A percentile compares a stretch with the other conserved stretches of the same genome.
Conservation (phyloP, 2,888 invertebrate species). For the Drosophila barbarae region DNA sequence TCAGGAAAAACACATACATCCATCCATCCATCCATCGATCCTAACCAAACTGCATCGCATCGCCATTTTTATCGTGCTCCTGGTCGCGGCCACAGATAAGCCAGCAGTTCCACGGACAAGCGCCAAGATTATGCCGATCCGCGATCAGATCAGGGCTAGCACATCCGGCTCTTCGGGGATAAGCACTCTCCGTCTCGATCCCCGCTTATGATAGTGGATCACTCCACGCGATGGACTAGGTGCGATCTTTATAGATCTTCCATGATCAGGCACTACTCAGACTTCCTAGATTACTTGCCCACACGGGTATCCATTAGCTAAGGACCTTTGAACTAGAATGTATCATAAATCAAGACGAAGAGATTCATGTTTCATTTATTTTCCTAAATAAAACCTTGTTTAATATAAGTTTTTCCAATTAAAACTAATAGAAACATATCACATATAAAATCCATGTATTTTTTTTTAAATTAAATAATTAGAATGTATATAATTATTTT, state of each 20-base stretch:
- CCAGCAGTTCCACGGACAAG: slow-evolving; percentile 14
- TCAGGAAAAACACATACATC: slow-evolving; percentile 32
- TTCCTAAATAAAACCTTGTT: background rate
- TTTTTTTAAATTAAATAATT: background rate
- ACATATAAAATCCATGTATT: background rate
- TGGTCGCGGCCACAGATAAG: slow-evolving; percentile 8
- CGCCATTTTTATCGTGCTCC: slow-evolving; percentile 19
- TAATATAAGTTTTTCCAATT: background rate
- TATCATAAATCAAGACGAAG: background rate
- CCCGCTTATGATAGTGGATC: slow-evolving; percentile 36
- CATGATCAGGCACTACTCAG: background rate
- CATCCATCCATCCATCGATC: slow-evolving; percentile 1
- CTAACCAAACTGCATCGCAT: slow-evolving; percentile 30
- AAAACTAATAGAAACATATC: background rate
- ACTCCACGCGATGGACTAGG: slow-evolving; percentile 55
- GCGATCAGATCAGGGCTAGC: slow-evolving; percentile 16
- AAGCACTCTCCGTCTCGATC: slow-evolving; percentile 16
- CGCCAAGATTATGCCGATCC: slow-evolving; percentile 52
- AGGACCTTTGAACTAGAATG: background rate
- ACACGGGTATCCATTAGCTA: background rate
- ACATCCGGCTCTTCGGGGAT: slow-evolving; percentile 50
- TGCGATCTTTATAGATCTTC: slow-evolving; percentile 28
- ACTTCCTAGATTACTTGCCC: background rate
- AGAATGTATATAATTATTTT: background rate
- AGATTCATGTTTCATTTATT: background rate